phyloP scores from a whole-genome alignment of 2,888 invertebrate genomes.

The Mallateleia sp. region DNA sequence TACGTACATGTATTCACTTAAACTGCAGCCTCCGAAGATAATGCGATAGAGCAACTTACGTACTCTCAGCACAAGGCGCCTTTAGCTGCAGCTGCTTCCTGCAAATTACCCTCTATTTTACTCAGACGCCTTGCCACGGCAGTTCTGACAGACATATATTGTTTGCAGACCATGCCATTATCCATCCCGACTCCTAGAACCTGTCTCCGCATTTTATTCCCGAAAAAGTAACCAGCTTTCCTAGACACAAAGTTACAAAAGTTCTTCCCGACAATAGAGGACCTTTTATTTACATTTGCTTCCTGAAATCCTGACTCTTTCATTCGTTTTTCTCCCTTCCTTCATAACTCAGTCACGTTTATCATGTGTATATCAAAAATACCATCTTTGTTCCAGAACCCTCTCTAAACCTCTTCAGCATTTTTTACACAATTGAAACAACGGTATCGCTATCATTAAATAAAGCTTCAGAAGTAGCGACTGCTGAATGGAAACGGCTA shows the following conservation, averaged over 20 bases:
- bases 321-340: no score
- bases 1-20: conserved; percentile 1
- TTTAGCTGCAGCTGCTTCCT: conserved; percentile 15
- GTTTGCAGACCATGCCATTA: not conserved
- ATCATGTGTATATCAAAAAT: conserved; percentile 46
- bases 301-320: conserved; percentile 25
- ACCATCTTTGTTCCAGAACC: conserved; percentile 24
- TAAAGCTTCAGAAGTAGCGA: conserved; percentile 49
- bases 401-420: conserved; percentile 64
- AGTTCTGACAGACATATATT: conserved; percentile 2
- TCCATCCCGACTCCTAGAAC: not conserved
- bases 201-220: not conserved
- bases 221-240: not conserved
- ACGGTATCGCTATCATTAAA: conserved; percentile 63
- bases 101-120: conserved; percentile 21
- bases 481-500: conserved; percentile 75
- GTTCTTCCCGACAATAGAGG: not conserved
- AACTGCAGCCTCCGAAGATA: conserved; percentile 17
- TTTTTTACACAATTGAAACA: conserved; percentile 58
- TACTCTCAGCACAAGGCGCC: conserved; percentile 10
- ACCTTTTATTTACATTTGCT: conserved; percentile 26
- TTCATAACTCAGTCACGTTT: conserved; percentile 44
- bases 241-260: not conserved
- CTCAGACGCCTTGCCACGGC: not conserved
- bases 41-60: conserved; percentile 19